Base-by-base conservation (phyloP, 2,113 vertebrate species). In the Pseudorhombus dupliciocellatus region DNA sequence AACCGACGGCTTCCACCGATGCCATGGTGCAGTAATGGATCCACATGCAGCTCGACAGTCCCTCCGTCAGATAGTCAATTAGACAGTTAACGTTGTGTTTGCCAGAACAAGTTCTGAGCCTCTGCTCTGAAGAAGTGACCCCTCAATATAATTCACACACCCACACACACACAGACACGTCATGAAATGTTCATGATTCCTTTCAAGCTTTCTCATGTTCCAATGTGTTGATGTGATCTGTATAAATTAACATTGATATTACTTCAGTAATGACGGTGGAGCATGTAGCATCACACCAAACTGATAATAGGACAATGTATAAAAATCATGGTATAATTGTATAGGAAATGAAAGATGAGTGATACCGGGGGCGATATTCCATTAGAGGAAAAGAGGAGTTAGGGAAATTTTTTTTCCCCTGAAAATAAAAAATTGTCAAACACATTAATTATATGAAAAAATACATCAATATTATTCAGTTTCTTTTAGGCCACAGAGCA, bases 391-490 rank as follows among this genome's bases (percentile, higher is more conserved):
- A 40, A 46, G 18, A 46, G 18, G 18, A 46, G 18, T 46, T 46
- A 18, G 4, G 4, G 18, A 70, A 56, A 22, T 25, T 37, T 50
- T 7, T 55, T 14, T 30, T 1, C 2, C 5, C 44, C 54, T 25
- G 18, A 70, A 65, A 66, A 68, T 14, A 60, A 28, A 31, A 7
- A 44, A 54, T 31, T 42, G 53, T 11, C 0, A 40, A 56, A 53
- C 53, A 46, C 52, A 70, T 76, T 66, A 26, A 73, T 56, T 60
- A 42, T 50, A 66, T 26, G 34, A 66, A 82, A 79, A 69, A 74
- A 66, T 80, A 37, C 40, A 34, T 63, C 55, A 65, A 81, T 80
- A 81, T 75, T 84, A 88, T 75, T 72, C 54, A 18, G 37, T 54
- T 65, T 61, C 65, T 85, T 66, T n/a, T 73, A 52, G 79, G 62